phyloP scores from a whole-genome alignment of 2,113 vertebrate genomes.

The Todiramphus chloris region DNA sequence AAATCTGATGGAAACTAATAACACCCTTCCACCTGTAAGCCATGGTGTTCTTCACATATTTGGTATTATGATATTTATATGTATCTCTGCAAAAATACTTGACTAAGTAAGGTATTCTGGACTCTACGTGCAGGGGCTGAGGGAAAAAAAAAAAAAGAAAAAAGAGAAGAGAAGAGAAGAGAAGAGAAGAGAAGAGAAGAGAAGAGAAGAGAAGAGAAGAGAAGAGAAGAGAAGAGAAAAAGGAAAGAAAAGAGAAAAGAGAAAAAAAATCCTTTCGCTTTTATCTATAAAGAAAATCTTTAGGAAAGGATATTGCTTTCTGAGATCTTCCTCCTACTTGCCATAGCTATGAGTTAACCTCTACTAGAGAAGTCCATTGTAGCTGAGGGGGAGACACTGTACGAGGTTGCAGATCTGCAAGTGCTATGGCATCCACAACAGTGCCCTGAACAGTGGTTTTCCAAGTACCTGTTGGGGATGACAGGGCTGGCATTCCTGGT shows the following conservation, averaged over 20 bases:
- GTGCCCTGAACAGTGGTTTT: background rate
- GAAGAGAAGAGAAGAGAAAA: no score
- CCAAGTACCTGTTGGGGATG: background rate
- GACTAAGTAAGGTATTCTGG: background rate
- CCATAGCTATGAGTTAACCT: background rate
- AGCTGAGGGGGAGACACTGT: background rate
- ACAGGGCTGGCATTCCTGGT: background rate
- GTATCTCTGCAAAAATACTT: background rate
- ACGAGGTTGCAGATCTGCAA: background rate
- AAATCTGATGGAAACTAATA: background rate
- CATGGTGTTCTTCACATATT: background rate
- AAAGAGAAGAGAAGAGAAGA: no score
- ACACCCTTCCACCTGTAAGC: background rate
- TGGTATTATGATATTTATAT: background rate
- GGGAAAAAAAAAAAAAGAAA: background rate
- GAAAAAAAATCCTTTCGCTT: background rate
- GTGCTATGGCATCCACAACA: rapidly evolving
- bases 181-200: no score
- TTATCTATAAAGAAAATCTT: background rate
- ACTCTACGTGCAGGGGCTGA: background rate
- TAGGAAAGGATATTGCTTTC: background rate
- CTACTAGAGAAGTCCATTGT: background rate
- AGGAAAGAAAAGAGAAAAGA: background rate
- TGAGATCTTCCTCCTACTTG: background rate
- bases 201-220: no score